A percentile compares a stretch with the other conserved stretches of the same genome.
Evolutionary conservation across 2,888 invertebrate species (phyloP).

Genomic region (Tenthredo scrophulariae): DNA sequence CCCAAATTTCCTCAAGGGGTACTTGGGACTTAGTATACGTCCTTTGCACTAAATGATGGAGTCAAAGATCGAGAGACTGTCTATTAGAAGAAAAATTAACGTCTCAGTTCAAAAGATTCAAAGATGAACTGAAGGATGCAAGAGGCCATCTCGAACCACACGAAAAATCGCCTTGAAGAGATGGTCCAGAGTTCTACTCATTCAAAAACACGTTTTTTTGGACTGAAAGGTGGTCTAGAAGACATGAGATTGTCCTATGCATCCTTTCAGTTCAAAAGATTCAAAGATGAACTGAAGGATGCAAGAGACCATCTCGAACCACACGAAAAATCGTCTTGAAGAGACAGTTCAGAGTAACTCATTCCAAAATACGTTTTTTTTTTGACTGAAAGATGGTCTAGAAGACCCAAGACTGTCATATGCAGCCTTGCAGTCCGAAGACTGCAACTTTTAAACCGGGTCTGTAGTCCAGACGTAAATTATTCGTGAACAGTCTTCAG

Average conservation of each 20-base stretch:
- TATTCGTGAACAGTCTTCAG: background rate
- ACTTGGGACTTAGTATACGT: background rate
- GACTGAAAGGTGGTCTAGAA: background rate
- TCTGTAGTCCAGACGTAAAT: background rate
- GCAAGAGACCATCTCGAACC: background rate
- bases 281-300: background rate
- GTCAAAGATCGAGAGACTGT: background rate
- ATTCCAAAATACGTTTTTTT: background rate
- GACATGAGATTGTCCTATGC: too few species aligned
- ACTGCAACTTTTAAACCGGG: background rate
- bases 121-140: background rate
- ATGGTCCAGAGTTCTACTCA: background rate
- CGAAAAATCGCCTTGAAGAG: background rate
- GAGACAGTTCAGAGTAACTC: background rate
- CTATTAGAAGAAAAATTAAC: background rate
- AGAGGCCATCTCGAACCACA: background rate
- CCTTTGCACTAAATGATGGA: background rate
- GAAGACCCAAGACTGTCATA: too few species aligned
- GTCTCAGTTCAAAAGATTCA: background rate
- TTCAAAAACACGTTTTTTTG: background rate
- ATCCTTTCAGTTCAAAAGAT: too few species aligned
- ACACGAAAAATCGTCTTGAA: background rate
- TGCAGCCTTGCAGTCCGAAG: background rate
- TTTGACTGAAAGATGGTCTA: background rate
- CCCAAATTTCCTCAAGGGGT: background rate